phyloP scores from a whole-genome alignment of 1,140 invertebrate genomes.

The Zaprionus vittiger region DNA sequence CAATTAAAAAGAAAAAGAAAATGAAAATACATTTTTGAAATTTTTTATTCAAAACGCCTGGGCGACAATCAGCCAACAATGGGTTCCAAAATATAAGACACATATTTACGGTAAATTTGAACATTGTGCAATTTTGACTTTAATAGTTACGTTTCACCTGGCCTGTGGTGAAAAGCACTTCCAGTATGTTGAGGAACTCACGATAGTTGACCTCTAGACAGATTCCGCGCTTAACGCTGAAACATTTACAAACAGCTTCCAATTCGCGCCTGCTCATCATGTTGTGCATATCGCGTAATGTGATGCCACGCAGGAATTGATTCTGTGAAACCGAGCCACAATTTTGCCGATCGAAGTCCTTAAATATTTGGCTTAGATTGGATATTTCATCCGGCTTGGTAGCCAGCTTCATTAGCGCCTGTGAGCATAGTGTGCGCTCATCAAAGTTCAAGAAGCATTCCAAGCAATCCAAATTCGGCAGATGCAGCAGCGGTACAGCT shows the following conservation, averaged over 20 bases:
- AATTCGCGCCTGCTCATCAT: conserved; percentile 87
- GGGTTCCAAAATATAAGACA: conserved; percentile 3
- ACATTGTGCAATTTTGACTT: neutral
- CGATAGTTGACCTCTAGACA: conserved; percentile 80
- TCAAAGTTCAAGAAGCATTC: conserved; percentile 89
- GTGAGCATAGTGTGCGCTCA: conserved; percentile 86
- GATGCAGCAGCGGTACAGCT: conserved; percentile 87
- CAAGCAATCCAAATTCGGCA: conserved; percentile 86
- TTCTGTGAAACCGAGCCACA: conserved; percentile 87
- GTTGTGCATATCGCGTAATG: conserved; percentile 86
- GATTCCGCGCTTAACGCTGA: conserved; percentile 86
- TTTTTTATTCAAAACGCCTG: conserved; percentile 3
- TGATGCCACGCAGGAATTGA: conserved; percentile 87
- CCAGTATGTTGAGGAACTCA: conserved; percentile 75
- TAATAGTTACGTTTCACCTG: conserved; percentile 81
- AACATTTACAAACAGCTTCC: conserved; percentile 88
- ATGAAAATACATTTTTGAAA: conserved; percentile 4
- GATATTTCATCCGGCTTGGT: conserved; percentile 87
- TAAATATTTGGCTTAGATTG: conserved; percentile 84
- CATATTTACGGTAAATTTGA: conserved; percentile 13
- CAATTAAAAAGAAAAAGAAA: conserved; percentile 33
- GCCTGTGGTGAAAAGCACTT: conserved; percentile 68
- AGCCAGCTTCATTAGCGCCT: conserved; percentile 87
- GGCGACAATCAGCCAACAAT: neutral
- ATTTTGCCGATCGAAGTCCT: conserved; percentile 88